Evolutionary conservation across 2,888 invertebrate genomes (phyloP).

Genomic region (Boloria euphrosyne): DNA sequence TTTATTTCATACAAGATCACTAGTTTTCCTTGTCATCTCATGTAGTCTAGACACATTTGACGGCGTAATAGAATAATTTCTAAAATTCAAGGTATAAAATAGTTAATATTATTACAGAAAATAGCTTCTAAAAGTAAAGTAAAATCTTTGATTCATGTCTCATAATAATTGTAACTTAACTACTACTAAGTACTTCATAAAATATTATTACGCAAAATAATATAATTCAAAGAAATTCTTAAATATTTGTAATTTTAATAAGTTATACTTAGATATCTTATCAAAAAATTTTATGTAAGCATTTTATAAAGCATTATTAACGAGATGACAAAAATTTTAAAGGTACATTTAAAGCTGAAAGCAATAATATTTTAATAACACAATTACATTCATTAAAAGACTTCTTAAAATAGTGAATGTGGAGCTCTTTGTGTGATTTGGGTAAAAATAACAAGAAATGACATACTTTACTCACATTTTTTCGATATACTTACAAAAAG

Average conservation of each 20-base stretch:
- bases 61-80: slow-evolving; percentile 26
- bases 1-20: slow-evolving; percentile 33
- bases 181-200: too few species aligned
- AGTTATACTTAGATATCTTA: too few species aligned
- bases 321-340: too few species aligned
- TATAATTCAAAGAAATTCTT: too few species aligned
- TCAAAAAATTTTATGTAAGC: too few species aligned
- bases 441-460: slow-evolving; percentile 11
- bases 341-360: too few species aligned
- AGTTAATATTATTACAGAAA: not conserved
- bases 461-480: slow-evolving; percentile 2
- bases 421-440: slow-evolving; percentile 6
- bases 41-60: slow-evolving; percentile 35
- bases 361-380: too few species aligned
- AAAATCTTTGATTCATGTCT: not conserved
- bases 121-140: not conserved
- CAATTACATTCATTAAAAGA: too few species aligned
- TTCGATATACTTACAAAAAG: too few species aligned
- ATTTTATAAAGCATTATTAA: too few species aligned
- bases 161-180: not conserved
- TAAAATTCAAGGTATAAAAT: slow-evolving; percentile 12
- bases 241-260: too few species aligned
- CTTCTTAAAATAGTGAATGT: slow-evolving; percentile 27
- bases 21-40: slow-evolving; percentile 39
- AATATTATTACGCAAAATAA: too few species aligned